Base-by-base conservation (phyloP, 2,113 vertebrate species). In the Ailuropoda melanoleuca region DNA sequence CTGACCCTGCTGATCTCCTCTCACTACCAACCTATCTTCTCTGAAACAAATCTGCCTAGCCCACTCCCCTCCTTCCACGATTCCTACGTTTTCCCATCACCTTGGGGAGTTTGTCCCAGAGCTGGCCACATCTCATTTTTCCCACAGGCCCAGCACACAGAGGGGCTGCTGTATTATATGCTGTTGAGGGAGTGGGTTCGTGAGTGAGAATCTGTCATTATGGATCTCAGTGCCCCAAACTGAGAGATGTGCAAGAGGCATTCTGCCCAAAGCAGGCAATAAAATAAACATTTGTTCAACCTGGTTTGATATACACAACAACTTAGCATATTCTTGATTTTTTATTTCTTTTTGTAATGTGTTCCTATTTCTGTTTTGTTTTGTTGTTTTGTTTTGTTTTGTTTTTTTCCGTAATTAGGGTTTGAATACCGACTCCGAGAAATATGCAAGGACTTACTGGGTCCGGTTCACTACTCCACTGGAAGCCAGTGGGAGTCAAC, bases 371-470 rank as follows among this genome's bases (percentile, higher is more conserved):
- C 82, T 96, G 64, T 97, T 93, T 85, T 96, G 60, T 97, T 98
- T 75, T 96, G 66, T 90, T 91, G 46, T 93, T 94, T 97, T 96
- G 48, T 95, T 92, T 80, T 95, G 29, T 86, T 48, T 96, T 85
- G 53, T 96, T 74, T 95, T 97, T 97, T 95, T 58, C 78, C 95
- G 13, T 97, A 66, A 97, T 93, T 96, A 98, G 99, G 99, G 80
- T 99, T 99, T 97, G 99, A 99, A 99, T 99, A 99, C 96, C 99
- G 99, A 88, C 99, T 99, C 96, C 98, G 99, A 97, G 99, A 99
- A 98, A 98, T 99, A 96, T 99, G 99, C 97, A 99, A 99, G 98
- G 99, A 99, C 98, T 99, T 99, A 97, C 99, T 99, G 98, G 99
- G 99, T 97, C 99, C 99, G 7, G 99, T 99, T 97, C 99, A 99